These are phyloP conservation scores for Phrynocephalus vlangalii DNA, from an alignment of 2,797 vertebrate genomes.

Conservation along the genomic window DNA sequence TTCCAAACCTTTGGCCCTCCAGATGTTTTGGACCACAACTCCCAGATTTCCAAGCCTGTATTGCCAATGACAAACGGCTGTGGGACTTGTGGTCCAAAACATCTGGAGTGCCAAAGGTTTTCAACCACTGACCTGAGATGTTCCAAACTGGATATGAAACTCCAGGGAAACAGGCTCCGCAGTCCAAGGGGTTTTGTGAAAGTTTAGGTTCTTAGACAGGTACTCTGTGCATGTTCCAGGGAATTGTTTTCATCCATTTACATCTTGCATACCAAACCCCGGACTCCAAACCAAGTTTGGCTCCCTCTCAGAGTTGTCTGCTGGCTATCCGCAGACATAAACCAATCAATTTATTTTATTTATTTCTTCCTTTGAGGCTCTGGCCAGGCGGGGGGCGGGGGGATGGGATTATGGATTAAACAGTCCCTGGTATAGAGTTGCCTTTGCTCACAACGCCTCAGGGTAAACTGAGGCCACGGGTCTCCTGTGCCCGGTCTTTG, in stretches of 20 bases:
- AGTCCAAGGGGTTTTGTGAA: background rate
- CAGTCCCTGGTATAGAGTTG: background rate
- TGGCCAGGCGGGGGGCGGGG: background rate
- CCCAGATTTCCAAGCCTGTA: too few species aligned
- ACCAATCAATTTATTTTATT: background rate
- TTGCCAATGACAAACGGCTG: too few species aligned
- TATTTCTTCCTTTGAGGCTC: background rate
- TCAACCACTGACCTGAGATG: too few species aligned
- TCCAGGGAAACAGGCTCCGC: too few species aligned
- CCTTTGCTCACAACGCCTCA: background rate
- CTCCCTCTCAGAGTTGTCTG: background rate
- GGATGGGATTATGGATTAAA: background rate
- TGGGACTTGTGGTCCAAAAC: too few species aligned
- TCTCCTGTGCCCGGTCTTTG: background rate
- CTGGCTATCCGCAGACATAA: background rate
- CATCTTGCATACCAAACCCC: background rate
- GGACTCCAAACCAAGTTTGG: background rate
- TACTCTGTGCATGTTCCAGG: background rate
- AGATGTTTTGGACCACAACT: too few species aligned
- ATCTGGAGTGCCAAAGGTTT: too few species aligned
- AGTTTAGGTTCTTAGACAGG: background rate
- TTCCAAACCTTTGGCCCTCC: too few species aligned
- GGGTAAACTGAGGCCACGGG: slow-evolving; percentile 28
- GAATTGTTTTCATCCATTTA: background rate
- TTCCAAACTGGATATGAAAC: too few species aligned